These are phyloP conservation scores for Nothoprocta pentlandii DNA, from an alignment of 2,113 vertebrate genomes.

Conservation along the genomic window DNA sequence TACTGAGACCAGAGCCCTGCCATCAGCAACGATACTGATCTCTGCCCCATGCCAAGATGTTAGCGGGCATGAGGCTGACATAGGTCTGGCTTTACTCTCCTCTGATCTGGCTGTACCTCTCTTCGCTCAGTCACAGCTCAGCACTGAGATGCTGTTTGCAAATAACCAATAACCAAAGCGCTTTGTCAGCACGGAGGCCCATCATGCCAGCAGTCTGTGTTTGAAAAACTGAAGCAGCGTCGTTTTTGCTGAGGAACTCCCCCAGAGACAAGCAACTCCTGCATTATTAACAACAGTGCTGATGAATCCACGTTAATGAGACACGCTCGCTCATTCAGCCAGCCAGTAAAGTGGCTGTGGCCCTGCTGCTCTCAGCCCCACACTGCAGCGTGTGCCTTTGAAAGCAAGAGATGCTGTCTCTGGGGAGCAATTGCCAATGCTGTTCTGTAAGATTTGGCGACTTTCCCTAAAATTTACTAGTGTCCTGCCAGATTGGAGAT, in stretches of 20 bases:
- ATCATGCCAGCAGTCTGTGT: slow-evolving; percentile 27
- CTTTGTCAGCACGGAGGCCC: slow-evolving; percentile 39
- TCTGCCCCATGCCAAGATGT: not conserved
- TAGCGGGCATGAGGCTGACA: not conserved
- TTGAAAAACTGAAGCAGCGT: slow-evolving; percentile 34
- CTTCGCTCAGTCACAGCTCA: not conserved
- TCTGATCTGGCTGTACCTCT: not conserved
- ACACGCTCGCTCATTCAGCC: not conserved
- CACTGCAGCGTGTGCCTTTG: not conserved
- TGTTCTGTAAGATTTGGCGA: not conserved
- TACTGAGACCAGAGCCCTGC: not conserved
- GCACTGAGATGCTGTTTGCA: not conserved
- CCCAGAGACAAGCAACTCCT: slow-evolving; percentile 60
- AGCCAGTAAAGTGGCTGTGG: not conserved
- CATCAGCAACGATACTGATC: not conserved
- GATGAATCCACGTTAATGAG: slow-evolving; percentile 74
- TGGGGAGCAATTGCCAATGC: not conserved
- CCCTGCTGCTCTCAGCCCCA: not conserved
- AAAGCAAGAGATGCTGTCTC: not conserved
- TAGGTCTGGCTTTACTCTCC: not conserved
- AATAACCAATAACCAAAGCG: slow-evolving; percentile 43
- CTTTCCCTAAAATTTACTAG: not conserved
- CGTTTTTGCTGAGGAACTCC: slow-evolving; percentile 63
- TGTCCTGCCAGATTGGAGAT: not conserved
- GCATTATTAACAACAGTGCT: slow-evolving; percentile 63